Base-by-base conservation (phyloP, 2,113 vertebrate species). In the Odontophorus gujanensis region DNA sequence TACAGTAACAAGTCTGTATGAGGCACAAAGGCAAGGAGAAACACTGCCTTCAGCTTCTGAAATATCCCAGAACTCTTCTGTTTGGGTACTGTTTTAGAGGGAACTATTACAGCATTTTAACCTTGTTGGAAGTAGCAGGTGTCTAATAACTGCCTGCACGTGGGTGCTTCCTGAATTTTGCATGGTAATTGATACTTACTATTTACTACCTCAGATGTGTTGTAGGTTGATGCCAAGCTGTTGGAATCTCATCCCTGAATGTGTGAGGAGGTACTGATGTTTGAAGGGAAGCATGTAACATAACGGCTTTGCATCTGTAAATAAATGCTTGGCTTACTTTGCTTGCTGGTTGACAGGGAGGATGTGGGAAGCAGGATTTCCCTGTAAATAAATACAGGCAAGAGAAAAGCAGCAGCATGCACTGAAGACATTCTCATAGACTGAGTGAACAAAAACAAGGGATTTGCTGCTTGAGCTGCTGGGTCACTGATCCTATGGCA, bases 71-170 rank as follows among this genome's bases (percentile, higher is more conserved):
- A 65, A 45, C 19, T 65, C 72, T 34, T 38, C 43, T 36, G 12
- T 11, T 57, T 38, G 53, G 34, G 2, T 45, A 38, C 72, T 40
- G 14, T 26, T 42, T 76, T 50, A 5, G 24, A 47, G 69, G 59
- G 25, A 79, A 38, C 18, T 16, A 9, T 36, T 25, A 38, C 0
- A 0, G 43, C 11, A 13, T 40, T 85, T 59, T 43, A 61, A 19
- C 21, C 9, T 32, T 13, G 11, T 11, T 32, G 36, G 59, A 57
- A 71, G 21, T 14, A 62, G 36, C 25, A 65, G 58, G 47, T 76
- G 63, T 32, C 48, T 30, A 4, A 57, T 48, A 13, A 22, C 9
- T 71, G 32, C 19, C n/a, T 1, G 0, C 28, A 50, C 5, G 4
- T 0, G 7, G 18, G 22, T 50, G 13, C 24, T 30, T 63, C 20